Conservation (phyloP, 2,888 invertebrate species). For the Eustalomyia histrio region DNA sequence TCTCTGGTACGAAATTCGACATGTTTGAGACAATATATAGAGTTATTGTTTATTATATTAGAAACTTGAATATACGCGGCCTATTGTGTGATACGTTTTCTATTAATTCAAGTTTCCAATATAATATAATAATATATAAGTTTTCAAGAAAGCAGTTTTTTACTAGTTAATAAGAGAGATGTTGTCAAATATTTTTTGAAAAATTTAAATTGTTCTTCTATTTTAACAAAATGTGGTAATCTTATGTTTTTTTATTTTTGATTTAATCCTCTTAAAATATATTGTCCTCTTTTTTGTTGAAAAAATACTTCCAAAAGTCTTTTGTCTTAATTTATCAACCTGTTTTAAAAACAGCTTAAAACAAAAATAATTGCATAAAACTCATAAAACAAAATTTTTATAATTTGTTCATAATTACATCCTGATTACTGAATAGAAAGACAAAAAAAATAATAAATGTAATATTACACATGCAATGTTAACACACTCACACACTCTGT, state of each 20-base stretch:
- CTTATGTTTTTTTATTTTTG: background rate
- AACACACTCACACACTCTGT: background rate
- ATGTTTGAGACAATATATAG: too few species aligned
- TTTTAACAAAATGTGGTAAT: too few species aligned
- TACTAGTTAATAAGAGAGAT: too few species aligned
- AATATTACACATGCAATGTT: background rate
- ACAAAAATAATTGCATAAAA: constrained; percentile 6
- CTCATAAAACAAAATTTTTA: constrained; percentile 10
- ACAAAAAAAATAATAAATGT: background rate
- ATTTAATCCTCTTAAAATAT: constrained; percentile 33
- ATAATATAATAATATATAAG: too few species aligned
- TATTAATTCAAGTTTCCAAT: too few species aligned
- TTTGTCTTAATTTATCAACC: constrained; percentile 23
- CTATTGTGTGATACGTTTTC: too few species aligned
- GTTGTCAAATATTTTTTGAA: too few species aligned
- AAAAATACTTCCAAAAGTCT: background rate
- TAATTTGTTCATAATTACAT: constrained; percentile 50
- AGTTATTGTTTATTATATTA: too few species aligned
- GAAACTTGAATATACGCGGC: too few species aligned
- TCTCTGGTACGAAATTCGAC: too few species aligned
- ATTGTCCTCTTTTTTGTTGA: background rate
- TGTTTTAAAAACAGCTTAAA: constrained; percentile 37
- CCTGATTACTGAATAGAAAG: constrained; percentile 32
- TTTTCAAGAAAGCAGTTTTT: too few species aligned
- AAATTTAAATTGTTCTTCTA: too few species aligned